These are phyloP conservation scores for Archips crataeganus DNA, from an alignment of 2,888 invertebrate species.

Conservation along the genomic window DNA sequence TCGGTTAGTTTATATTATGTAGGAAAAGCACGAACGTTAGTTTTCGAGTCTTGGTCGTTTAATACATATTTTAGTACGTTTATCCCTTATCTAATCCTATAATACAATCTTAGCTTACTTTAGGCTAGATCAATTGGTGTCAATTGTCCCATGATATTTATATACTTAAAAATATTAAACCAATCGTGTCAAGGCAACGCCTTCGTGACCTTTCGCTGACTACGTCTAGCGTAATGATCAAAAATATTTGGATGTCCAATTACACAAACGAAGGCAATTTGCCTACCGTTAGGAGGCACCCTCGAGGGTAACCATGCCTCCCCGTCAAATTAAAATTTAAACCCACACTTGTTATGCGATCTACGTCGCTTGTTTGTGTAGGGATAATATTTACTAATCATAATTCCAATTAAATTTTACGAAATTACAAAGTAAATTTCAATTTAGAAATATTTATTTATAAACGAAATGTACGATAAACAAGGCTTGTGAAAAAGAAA, in stretches of 20 bases:
- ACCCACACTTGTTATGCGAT: constrained; percentile 10
- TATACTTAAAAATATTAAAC: not conserved
- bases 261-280: constrained; percentile 65
- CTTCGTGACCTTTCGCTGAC: constrained; percentile 50
- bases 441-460: no score
- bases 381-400: constrained; percentile 6
- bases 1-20: no score
- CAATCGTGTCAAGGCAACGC: constrained; percentile 35
- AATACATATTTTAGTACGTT: no score
- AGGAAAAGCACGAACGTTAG: no score
- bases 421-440: no score
- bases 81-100: no score
- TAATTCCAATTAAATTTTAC: not conserved
- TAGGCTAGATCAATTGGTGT: no score
- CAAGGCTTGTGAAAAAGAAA: no score
- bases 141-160: no score
- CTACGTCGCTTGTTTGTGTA: not conserved
- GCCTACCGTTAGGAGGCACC: constrained; percentile 50
- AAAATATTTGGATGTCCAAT: constrained; percentile 62
- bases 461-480: no score
- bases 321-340: constrained; percentile 34
- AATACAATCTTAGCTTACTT: no score
- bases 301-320: constrained; percentile 19
- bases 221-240: constrained; percentile 54
- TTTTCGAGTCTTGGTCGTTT: no score